Percentiles rank a stretch among this genome's conserved stretches.
These are phyloP conservation scores for Anodontia alba DNA, from an alignment of 2,888 invertebrate genomes.

Conservation along the genomic window DNA sequence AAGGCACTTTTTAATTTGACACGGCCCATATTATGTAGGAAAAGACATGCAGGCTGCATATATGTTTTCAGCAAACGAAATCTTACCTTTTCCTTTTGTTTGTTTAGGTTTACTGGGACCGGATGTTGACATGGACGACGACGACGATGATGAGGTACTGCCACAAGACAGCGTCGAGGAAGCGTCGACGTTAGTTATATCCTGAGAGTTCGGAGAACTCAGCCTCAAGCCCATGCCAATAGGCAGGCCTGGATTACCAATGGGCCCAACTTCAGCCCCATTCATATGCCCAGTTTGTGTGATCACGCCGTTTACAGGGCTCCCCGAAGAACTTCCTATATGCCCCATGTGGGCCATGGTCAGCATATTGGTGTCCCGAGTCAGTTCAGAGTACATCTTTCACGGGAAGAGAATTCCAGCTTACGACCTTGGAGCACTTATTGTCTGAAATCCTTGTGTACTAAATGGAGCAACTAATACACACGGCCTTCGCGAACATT, in stretches of 20 bases:
- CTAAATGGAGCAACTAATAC: not conserved
- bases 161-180: constrained; percentile 22
- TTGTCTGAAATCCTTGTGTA: not conserved
- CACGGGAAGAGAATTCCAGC: not conserved
- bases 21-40: too few relatives aligned
- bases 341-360: constrained; percentile 10
- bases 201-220: not conserved
- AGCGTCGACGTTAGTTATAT: not conserved
- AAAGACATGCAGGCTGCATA: too few relatives aligned
- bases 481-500: not conserved
- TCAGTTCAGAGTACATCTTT: not conserved
- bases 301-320: not conserved
- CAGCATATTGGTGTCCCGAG: not conserved
- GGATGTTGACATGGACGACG: constrained; percentile 8
- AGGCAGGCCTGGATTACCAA: not conserved
- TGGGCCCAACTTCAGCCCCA: not conserved
- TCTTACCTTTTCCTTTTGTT: constrained; percentile 24
- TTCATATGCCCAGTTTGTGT: not conserved
- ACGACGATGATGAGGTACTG: constrained; percentile 28
- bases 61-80: too few relatives aligned
- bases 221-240: not conserved
- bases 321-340: not conserved
- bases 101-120: constrained; percentile 3
- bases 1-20: too few relatives aligned
- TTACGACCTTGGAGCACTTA: not conserved